These are phyloP conservation scores for Thalassoma bifasciatum DNA, from an alignment of 2,113 vertebrate genomes.

Conservation along the genomic window DNA sequence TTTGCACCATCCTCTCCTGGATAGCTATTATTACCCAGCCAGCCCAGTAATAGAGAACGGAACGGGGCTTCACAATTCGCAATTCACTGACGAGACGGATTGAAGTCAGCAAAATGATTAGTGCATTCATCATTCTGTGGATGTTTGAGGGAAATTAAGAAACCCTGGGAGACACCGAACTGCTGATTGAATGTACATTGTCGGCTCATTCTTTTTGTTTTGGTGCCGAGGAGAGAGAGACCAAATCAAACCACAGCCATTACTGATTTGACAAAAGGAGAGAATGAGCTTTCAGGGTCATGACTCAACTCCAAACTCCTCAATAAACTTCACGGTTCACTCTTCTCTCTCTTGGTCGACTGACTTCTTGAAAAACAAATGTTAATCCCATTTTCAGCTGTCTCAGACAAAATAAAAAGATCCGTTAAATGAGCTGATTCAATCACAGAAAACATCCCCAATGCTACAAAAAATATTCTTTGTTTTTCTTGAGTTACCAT, in stretches of 20 bases:
- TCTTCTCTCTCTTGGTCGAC: no score
- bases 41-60: constrained; percentile 41
- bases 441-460: no score
- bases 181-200: background rate
- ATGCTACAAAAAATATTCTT: no score
- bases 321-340: no score
- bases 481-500: no score
- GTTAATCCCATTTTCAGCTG: background rate
- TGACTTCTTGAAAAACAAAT: background rate
- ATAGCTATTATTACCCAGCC: constrained; percentile 78
- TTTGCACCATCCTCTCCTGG: constrained; percentile 82
- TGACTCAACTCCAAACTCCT: background rate
- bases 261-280: background rate
- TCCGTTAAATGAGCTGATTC: no score
- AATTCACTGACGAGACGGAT: constrained; percentile 27
- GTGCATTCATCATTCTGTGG: constrained; percentile 26
- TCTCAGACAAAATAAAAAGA: no score
- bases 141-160: constrained; percentile 6
- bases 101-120: constrained; percentile 66
- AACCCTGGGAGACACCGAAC: background rate
- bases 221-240: background rate
- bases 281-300: background rate
- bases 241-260: background rate
- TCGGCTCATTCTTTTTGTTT: background rate
- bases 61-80: constrained; percentile 41